Conservation (phyloP, 2,888 invertebrate genomes). For the Scaptomyza polygonia region DNA sequence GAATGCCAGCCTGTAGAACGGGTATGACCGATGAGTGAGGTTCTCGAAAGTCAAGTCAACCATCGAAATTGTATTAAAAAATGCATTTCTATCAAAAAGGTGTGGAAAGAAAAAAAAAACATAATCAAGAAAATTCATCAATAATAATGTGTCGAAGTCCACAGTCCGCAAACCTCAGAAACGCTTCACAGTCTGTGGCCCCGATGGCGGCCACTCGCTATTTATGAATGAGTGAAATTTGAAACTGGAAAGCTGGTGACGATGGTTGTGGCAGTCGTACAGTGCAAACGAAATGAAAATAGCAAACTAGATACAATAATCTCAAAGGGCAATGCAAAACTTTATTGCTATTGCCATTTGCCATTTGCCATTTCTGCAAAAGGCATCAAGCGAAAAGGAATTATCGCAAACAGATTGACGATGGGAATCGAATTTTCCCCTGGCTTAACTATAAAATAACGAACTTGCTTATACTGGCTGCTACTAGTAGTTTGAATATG, state of each 20-base stretch:
- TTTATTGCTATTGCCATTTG: conserved; percentile 25
- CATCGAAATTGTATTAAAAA: conserved; percentile 58
- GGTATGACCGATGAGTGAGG: background rate
- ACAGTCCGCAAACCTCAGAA: conserved; percentile 36
- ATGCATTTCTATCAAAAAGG: no score
- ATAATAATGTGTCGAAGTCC: conserved; percentile 6
- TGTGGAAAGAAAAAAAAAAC: no score
- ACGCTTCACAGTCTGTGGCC: conserved; percentile 34
- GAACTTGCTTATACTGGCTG: conserved; percentile 9
- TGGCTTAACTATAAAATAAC: conserved; percentile 13
- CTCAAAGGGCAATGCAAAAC: conserved; percentile 57
- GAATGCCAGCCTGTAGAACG: background rate
- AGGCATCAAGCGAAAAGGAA: conserved; percentile 46
- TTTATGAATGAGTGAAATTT: conserved; percentile 55
- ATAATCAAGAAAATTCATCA: background rate
- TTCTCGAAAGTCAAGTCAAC: conserved; percentile 4
- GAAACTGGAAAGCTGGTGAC: conserved; percentile 49
- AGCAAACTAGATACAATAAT: conserved; percentile 48
- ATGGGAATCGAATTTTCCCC: conserved; percentile 15
- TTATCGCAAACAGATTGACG: conserved; percentile 41
- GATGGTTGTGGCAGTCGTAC: conserved; percentile 15
- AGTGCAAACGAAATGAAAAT: conserved; percentile 23
- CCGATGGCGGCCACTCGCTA: conserved; percentile 12
- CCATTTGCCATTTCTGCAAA: conserved; percentile 20
- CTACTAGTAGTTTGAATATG: conserved; percentile 1